These are phyloP conservation scores for Tiphia femorata DNA, from an alignment of 2,888 invertebrate species.

Conservation along the genomic window DNA sequence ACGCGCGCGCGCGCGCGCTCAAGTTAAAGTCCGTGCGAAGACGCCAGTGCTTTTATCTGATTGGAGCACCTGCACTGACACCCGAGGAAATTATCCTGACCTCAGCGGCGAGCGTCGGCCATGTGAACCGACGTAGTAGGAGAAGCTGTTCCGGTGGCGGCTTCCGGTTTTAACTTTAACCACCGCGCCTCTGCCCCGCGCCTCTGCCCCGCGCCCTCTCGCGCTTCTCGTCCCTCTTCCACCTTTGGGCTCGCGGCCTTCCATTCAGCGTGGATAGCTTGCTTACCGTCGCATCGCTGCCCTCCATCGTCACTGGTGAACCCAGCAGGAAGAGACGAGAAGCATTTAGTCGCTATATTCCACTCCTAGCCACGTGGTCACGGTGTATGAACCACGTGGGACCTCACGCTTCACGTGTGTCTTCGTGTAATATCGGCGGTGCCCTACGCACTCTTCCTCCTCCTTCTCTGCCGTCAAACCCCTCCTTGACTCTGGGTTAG, in stretches of 20 bases:
- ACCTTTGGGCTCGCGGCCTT: slow-evolving; percentile 22
- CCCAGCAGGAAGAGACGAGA: too few species aligned
- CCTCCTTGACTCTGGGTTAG: slow-evolving; percentile 5
- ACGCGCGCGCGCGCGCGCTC: not conserved
- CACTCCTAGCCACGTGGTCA: slow-evolving; percentile 58
- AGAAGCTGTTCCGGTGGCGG: slow-evolving; percentile 60
- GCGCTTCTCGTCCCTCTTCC: too few species aligned
- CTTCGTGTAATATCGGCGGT: slow-evolving; percentile 42
- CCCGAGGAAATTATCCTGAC: slow-evolving; percentile 61
- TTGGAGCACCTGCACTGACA: slow-evolving; percentile 50
- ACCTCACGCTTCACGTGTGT: slow-evolving; percentile 46
- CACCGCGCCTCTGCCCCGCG: too few species aligned
- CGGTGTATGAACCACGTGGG: slow-evolving; percentile 66
- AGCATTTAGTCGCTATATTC: slow-evolving; percentile 2
- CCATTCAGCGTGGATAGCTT: slow-evolving; percentile 47
- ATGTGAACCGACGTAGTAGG: slow-evolving; percentile 61
- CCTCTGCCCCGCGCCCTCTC: too few species aligned
- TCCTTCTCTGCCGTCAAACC: not conserved
- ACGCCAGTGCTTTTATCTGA: slow-evolving; percentile 42
- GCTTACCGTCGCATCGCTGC: slow-evolving; percentile 40
- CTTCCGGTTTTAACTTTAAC: slow-evolving; percentile 60
- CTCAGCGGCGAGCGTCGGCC: slow-evolving; percentile 48
- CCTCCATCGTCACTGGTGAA: too few species aligned
- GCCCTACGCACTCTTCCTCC: not conserved
- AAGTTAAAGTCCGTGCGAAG: slow-evolving; percentile 25